Percentiles rank a stretch among this genome's conserved stretches.
Conservation (phyloP, 2,113 vertebrate species). For the Scalopus aquaticus region DNA sequence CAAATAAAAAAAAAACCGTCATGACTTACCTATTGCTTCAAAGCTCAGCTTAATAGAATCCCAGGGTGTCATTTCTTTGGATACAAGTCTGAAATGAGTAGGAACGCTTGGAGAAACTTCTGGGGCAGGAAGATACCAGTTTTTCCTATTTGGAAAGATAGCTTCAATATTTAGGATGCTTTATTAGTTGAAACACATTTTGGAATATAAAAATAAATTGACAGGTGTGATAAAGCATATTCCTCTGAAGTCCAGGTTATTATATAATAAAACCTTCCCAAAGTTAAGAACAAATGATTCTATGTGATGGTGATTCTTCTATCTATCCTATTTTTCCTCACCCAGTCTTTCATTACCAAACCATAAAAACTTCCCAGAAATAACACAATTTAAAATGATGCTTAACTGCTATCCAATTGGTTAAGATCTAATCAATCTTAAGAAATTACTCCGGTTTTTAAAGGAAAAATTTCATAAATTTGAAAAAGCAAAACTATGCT, state of each 20-base stretch:
- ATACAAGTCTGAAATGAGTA: conserved; percentile 89
- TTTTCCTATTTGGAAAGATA: conserved; percentile 89
- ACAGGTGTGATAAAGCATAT: not conserved
- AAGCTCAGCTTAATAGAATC: conserved; percentile 92
- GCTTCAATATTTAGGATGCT: not conserved
- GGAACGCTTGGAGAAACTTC: conserved; percentile 88
- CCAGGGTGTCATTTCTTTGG: conserved; percentile 89
- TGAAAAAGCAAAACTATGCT: not conserved
- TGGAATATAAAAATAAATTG: not conserved
- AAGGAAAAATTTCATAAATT: not conserved
- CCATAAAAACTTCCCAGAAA: not conserved
- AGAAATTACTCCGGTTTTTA: not conserved
- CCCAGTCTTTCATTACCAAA: not conserved
- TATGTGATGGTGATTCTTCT: not conserved
- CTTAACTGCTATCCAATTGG: not conserved
- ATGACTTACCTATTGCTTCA: conserved; percentile 89
- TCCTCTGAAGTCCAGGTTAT: not conserved
- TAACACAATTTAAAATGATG: not conserved
- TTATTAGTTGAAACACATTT: conserved; percentile 15
- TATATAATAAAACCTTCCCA: not conserved
- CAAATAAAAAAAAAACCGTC: not conserved
- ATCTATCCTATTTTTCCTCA: not conserved
- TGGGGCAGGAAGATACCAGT: conserved; percentile 96
- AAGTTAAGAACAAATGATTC: not conserved
- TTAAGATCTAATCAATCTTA: not conserved